Percentiles rank a stretch among this genome's conserved stretches.
These are phyloP conservation scores for Microdon myrmicae DNA, from an alignment of 2,888 invertebrate genomes.

Conservation along the genomic window DNA sequence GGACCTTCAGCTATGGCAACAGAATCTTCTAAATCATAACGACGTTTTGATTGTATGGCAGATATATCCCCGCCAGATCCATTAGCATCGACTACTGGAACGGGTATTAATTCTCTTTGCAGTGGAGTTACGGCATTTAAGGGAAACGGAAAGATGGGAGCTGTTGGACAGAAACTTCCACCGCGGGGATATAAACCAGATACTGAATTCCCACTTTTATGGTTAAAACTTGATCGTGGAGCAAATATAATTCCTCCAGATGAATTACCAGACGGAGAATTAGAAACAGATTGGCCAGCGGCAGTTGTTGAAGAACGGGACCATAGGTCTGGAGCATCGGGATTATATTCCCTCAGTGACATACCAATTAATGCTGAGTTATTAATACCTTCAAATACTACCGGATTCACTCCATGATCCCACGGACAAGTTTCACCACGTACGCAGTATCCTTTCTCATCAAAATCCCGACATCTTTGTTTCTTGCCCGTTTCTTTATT, in stretches of 20 bases:
- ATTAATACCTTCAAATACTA: slow-evolving; percentile 88
- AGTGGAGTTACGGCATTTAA: slow-evolving; percentile 65
- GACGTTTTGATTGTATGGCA: slow-evolving; percentile 59
- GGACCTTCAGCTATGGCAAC: slow-evolving; percentile 67
- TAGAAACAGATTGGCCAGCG: slow-evolving; percentile 43
- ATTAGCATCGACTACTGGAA: slow-evolving; percentile 74
- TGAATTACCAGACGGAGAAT: slow-evolving; percentile 45
- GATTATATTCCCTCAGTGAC: slow-evolving; percentile 76
- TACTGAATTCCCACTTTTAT: slow-evolving; percentile 55
- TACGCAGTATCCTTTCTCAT: slow-evolving; percentile 96
- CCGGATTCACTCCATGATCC: slow-evolving; percentile 97
- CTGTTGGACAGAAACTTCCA: slow-evolving; percentile 58
- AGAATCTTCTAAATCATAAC: slow-evolving; percentile 65
- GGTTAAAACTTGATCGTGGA: slow-evolving; percentile 58
- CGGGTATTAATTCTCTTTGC: slow-evolving; percentile 79
- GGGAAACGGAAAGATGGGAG: slow-evolving; percentile 64
- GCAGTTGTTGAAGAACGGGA: slow-evolving; percentile 61
- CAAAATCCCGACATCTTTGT: slow-evolving; percentile 87
- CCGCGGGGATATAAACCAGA: slow-evolving; percentile 45
- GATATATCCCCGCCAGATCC: slow-evolving; percentile 61
- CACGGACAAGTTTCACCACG: slow-evolving; percentile 95
- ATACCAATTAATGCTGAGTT: slow-evolving; percentile 64
- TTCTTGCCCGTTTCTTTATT: slow-evolving; percentile 66
- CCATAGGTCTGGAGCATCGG: slow-evolving; percentile 81
- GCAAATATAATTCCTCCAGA: slow-evolving; percentile 62